phyloP scores from a whole-genome alignment of 2,888 invertebrate species.

The Xanthostigma xanthostigma region DNA sequence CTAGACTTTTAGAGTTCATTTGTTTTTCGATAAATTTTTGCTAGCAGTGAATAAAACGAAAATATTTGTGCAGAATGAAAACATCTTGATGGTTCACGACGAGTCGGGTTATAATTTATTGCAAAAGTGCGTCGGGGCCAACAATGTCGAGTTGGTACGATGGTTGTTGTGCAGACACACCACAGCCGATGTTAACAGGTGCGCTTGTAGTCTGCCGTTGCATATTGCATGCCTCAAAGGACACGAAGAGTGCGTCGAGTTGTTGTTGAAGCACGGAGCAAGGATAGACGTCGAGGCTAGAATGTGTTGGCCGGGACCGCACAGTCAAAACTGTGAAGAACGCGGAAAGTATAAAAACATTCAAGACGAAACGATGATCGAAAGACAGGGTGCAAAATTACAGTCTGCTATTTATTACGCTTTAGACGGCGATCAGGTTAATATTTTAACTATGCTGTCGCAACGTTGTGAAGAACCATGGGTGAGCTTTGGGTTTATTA shows the following conservation, averaged over 20 bases:
- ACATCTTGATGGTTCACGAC: slow-evolving; percentile 48
- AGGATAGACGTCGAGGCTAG: slow-evolving; percentile 54
- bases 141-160: slow-evolving; percentile 52
- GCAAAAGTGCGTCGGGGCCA: slow-evolving; percentile 57
- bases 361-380: slow-evolving; percentile 35
- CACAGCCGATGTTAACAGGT: slow-evolving; percentile 47
- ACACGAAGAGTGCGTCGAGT: slow-evolving; percentile 51
- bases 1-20: too few species aligned
- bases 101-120: slow-evolving; percentile 54
- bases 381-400: slow-evolving; percentile 35
- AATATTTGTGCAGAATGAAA: slow-evolving; percentile 42
- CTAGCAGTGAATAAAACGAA: too few species aligned
- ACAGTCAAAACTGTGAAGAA: slow-evolving; percentile 54
- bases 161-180: slow-evolving; percentile 48
- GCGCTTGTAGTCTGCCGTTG: slow-evolving; percentile 58
- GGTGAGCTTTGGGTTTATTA: slow-evolving; percentile 23
- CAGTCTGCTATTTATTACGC: slow-evolving; percentile 58
- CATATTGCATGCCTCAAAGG: slow-evolving; percentile 62
- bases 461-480: slow-evolving; percentile 56
- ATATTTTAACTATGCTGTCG: slow-evolving; percentile 46
- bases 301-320: slow-evolving; percentile 61
- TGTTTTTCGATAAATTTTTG: too few species aligned
- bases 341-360: slow-evolving; percentile 43
- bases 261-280: slow-evolving; percentile 52
- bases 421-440: slow-evolving; percentile 57